Conservation (phyloP, 64 coral and sea anemone genomes). For the Montipora capricornis region DNA sequence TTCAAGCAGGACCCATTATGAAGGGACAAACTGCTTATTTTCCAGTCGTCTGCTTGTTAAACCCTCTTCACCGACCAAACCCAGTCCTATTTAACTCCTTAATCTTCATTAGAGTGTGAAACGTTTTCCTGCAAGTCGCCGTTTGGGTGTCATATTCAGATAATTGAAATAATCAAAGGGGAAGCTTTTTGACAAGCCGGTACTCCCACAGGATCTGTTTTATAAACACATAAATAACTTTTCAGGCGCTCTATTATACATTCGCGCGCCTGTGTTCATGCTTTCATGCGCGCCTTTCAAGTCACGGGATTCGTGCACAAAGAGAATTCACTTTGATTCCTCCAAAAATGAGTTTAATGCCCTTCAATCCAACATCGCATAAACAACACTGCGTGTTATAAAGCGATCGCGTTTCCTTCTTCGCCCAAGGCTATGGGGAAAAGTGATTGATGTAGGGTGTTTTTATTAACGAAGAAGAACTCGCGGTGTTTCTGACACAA, state of each 20-base stretch:
- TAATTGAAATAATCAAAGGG: slow-evolving; percentile 57
- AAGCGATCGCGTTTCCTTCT: slow-evolving; percentile 45
- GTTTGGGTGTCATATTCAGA: slow-evolving; percentile 38
- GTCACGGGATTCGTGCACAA: not conserved
- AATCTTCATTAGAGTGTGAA: slow-evolving; percentile 32
- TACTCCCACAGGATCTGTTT: slow-evolving; percentile 26
- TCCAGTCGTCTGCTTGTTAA: slow-evolving; percentile 12
- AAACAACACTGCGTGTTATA: slow-evolving; percentile 49
- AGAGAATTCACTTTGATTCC: not conserved
- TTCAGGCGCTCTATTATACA: not conserved
- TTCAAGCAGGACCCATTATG: not conserved
- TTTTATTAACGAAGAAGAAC: slow-evolving; percentile 47
- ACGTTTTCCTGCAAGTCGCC: slow-evolving; percentile 13
- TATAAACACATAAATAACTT: slow-evolving; percentile 34
- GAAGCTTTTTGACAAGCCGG: slow-evolving; percentile 54
- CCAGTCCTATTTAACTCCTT: not conserved
- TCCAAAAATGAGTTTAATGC: slow-evolving; percentile 53
- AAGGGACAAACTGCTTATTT: not conserved
- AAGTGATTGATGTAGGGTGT: slow-evolving; percentile 38
- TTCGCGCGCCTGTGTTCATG: not conserved
- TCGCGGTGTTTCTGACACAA: slow-evolving; percentile 13
- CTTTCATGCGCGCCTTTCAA: not conserved
- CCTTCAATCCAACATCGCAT: slow-evolving; percentile 29
- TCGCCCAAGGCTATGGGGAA: slow-evolving; percentile 57
- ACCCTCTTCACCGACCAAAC: slow-evolving; percentile 3